Percentiles rank a stretch among this genome's conserved stretches.
Evolutionary conservation across 2,797 vertebrate species (phyloP).

Genomic region (Ictinia mississippiensis): DNA sequence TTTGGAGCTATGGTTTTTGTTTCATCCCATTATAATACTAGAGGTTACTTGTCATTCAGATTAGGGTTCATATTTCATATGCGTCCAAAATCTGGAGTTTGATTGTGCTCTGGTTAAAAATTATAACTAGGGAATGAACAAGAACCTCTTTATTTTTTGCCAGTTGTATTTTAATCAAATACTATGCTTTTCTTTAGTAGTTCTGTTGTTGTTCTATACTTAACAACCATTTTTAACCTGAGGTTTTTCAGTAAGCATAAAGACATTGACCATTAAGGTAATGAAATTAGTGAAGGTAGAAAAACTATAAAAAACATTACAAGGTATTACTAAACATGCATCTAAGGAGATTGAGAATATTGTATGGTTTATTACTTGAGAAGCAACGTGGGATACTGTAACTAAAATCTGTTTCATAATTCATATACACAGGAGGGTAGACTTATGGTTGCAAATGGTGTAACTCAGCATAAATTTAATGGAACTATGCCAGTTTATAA

Average conservation of each 20-base stretch:
- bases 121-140: neutral
- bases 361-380: slow-evolving; percentile 11
- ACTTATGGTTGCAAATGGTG: neutral
- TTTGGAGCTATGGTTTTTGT: slow-evolving; percentile 24
- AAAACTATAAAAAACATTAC: neutral
- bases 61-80: slow-evolving; percentile 1
- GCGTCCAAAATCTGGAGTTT: neutral
- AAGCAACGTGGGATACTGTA: neutral
- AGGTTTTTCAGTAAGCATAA: neutral
- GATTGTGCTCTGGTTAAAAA: neutral
- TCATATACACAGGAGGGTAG: neutral
- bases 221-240: neutral
- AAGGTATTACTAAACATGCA: neutral
- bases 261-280: neutral
- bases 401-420: slow-evolving; percentile 50
- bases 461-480: slow-evolving; percentile 33
- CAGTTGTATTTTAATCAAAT: neutral
- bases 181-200: neutral
- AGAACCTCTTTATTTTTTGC: neutral
- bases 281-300: neutral
- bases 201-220: neutral
- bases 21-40: slow-evolving; percentile 12
- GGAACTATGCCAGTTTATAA: neutral
- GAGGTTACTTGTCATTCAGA: neutral
- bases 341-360: neutral